Evolutionary conservation across 2,797 vertebrate species (phyloP).

Genomic region (Miichthys miiuy): DNA sequence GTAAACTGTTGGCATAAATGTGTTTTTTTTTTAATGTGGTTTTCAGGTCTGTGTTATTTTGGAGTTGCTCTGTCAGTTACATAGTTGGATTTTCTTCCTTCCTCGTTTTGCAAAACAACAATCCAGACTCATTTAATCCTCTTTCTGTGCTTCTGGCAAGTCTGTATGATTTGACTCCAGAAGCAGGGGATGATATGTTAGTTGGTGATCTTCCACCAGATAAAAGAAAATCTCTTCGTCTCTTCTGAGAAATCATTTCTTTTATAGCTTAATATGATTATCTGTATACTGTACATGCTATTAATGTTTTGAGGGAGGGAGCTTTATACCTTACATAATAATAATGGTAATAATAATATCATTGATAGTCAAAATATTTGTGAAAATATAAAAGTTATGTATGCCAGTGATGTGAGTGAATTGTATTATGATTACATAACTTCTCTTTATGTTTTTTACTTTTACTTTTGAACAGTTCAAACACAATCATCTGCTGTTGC

Average conservation of each 20-base stretch:
- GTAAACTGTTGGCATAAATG: background rate
- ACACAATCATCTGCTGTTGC: constrained; percentile 14
- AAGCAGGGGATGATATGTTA: background rate
- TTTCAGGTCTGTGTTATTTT: background rate
- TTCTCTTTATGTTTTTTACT: constrained; percentile 5
- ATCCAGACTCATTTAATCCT: background rate
- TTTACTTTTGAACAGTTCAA: constrained; percentile 22
- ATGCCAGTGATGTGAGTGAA: background rate
- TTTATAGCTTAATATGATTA: background rate
- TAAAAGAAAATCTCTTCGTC: too few species aligned
- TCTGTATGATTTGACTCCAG: background rate
- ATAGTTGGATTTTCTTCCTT: background rate
- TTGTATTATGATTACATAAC: constrained; percentile 1
- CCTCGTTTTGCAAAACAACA: background rate
- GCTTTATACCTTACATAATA: background rate
- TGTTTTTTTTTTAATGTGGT: background rate
- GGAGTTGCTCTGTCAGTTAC: background rate
- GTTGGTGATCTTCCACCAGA: background rate
- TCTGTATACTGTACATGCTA: background rate
- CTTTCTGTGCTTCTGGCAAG: background rate
- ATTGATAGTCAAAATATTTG: background rate
- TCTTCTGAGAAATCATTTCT: too few species aligned
- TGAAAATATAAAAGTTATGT: constrained; percentile 1
- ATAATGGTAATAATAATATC: too few species aligned
- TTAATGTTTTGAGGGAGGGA: background rate